Conservation (phyloP, 2,113 vertebrate species). For the Burhinus bistriatus region DNA sequence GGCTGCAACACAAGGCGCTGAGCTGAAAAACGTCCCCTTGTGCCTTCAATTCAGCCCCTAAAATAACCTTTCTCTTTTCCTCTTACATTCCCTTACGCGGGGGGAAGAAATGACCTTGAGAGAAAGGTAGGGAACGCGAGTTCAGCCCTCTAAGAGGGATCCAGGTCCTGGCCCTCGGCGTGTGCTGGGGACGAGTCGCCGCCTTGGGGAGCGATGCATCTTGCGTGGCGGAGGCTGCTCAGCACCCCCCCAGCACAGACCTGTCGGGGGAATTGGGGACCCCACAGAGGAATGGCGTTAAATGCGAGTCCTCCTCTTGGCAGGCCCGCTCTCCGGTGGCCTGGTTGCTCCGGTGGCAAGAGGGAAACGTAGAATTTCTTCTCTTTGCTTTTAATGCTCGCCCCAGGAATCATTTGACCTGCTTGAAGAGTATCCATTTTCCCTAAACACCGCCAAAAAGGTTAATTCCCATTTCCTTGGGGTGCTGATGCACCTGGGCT, state of each 20-base stretch:
- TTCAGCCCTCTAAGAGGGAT: not conserved
- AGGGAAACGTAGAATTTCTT: not conserved
- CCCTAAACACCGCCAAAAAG: not conserved
- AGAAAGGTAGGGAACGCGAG: not conserved
- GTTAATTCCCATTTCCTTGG: no score
- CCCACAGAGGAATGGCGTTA: accelerated
- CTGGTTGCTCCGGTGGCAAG: no score
- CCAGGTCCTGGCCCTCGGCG: not conserved
- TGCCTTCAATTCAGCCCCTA: not conserved
- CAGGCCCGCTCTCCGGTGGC: no score
- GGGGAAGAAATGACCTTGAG: not conserved
- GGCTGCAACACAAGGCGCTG: not conserved
- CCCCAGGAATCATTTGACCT: not conserved
- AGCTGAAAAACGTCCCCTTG: not conserved
- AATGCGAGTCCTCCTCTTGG: not conserved
- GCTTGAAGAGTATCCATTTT: accelerated
- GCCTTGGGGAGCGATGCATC: no score
- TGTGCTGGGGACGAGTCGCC: not conserved
- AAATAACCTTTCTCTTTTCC: not conserved
- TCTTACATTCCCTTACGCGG: no score
- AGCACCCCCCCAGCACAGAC: no score
- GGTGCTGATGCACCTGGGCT: not conserved
- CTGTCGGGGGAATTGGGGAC: no score
- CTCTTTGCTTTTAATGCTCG: not conserved
- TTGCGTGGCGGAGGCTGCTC: no score